These are phyloP conservation scores for Varanus salvator DNA, from an alignment of 2,113 vertebrate species.

Conservation along the genomic window DNA sequence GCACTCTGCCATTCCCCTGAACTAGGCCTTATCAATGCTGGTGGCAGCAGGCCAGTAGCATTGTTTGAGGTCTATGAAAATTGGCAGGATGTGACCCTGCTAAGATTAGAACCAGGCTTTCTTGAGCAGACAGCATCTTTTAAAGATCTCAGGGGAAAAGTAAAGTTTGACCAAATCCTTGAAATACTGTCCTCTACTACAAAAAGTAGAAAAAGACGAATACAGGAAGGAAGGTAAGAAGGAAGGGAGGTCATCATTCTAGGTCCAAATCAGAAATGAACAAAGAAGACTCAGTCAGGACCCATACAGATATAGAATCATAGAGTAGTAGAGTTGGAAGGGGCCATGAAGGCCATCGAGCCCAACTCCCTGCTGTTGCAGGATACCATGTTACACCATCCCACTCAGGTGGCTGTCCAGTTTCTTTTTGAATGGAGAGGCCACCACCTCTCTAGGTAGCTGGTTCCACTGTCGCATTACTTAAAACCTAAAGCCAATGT, in stretches of 20 bases:
- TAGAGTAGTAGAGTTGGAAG: background rate
- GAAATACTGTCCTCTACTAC: background rate
- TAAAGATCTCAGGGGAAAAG: background rate
- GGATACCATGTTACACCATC: too few species aligned
- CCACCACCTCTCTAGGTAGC: too few species aligned
- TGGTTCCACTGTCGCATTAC: too few species aligned
- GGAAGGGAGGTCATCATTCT: too few species aligned
- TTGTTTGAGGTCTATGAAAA: background rate
- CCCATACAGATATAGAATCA: rapidly evolving
- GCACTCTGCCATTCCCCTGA: background rate
- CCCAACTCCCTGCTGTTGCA: too few species aligned
- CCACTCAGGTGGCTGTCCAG: too few species aligned
- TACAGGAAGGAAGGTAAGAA: too few species aligned
- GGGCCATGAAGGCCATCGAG: too few species aligned
- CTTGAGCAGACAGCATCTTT: background rate
- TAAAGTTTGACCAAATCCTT: background rate
- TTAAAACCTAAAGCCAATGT: background rate
- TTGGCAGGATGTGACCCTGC: background rate
- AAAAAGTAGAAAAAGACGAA: background rate
- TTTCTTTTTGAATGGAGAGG: too few species aligned
- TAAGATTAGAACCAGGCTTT: background rate
- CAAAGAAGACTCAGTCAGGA: background rate
- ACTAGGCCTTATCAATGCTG: background rate
- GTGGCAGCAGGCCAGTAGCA: background rate
- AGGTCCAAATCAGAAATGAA: background rate